Evolutionary conservation across 2,113 vertebrate species (phyloP).

Genomic region (Pao palembangensis): DNA sequence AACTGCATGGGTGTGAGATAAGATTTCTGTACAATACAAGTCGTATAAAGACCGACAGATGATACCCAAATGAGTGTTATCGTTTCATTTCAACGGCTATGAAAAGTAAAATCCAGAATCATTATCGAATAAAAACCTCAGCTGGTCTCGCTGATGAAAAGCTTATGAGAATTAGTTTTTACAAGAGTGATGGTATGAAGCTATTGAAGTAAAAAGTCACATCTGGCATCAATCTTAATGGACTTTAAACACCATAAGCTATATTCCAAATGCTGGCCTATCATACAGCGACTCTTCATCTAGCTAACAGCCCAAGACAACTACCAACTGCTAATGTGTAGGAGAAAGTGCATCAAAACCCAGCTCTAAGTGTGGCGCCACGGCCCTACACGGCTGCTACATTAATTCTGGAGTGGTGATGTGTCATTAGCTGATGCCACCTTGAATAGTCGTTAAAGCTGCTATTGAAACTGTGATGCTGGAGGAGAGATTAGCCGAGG

Average conservation of each 20-base stretch:
- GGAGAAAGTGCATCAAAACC: conserved; percentile 63
- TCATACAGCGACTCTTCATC: conserved; percentile 34
- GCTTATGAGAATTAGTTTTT: conserved; percentile 25
- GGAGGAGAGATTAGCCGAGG: conserved; percentile 47
- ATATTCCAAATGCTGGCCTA: conserved; percentile 23
- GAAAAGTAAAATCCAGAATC: conserved; percentile 14
- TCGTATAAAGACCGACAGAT: conserved; percentile 19
- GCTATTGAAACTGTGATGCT: conserved; percentile 53
- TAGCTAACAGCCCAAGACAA: conserved; percentile 39
- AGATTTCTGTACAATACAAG: conserved; percentile 38
- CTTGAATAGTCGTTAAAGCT: conserved; percentile 52
- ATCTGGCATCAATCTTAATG: conserved; percentile 32
- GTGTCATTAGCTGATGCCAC: conserved; percentile 45
- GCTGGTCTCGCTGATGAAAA: conserved; percentile 27
- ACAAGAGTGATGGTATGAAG: conserved; percentile 31
- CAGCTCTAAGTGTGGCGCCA: conserved; percentile 47
- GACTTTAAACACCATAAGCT: conserved; percentile 38
- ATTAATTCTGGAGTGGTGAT: conserved; percentile 43
- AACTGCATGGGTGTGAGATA: conserved; percentile 25
- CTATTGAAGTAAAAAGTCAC: conserved; percentile 41
- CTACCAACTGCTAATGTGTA: conserved; percentile 44
- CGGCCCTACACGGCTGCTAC: conserved; percentile 40
- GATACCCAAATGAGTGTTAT: conserved; percentile 20
- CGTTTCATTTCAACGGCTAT: conserved; percentile 14
- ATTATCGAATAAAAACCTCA: conserved; percentile 32